Evolutionary conservation across 2,888 invertebrate species (phyloP), one percentile per base, ranked within the genome.

Genomic region (Glaucopsyche alexis): DNA sequence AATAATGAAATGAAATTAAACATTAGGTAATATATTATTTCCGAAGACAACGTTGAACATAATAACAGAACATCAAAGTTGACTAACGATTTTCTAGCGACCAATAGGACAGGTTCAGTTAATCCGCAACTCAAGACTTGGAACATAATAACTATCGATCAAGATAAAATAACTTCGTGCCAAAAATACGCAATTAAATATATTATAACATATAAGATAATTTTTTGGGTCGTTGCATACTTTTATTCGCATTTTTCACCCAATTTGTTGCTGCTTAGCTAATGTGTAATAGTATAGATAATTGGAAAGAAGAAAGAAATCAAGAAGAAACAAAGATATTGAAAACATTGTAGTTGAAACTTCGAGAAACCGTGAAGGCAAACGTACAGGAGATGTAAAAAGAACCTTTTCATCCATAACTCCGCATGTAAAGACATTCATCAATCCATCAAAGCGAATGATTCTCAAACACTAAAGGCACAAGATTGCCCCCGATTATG

Each of bases 401-500:
- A 11, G 65, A 9, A 42, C 66, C 40, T 16, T 9, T 40, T 42
- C 42, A n/a, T 16, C 40, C 66, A 66, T 66, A 66, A 66, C 42
- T 16, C 42, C 40, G 7, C 49, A 38, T 65, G 38, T 40, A 38
- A 49, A 52, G 71, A 60, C 72, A 72, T 55, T 40, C 64, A 67
- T 71, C 52, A 72, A 67, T 72, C 64, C 70, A 75, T 75, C 74
- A 73, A 76, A 74, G 73, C 71, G 74, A 73, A 73, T 64, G 72
- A 75, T 74, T 65, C 66, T 72, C 66, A 74, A 73, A 79, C 77
- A 78, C 76, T 76, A 75, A 74, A 67, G 60, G 80, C 79, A 78
- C 77, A 19, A 81, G 81, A 82, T 81, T 83, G 87, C 85, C 80
- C 80, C 81, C 87, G 88, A 87, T 87, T 88, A 87, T 83, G 80